phyloP scores from a whole-genome alignment of 2,888 invertebrate species.

The Scrobipalpa atriplicella region DNA sequence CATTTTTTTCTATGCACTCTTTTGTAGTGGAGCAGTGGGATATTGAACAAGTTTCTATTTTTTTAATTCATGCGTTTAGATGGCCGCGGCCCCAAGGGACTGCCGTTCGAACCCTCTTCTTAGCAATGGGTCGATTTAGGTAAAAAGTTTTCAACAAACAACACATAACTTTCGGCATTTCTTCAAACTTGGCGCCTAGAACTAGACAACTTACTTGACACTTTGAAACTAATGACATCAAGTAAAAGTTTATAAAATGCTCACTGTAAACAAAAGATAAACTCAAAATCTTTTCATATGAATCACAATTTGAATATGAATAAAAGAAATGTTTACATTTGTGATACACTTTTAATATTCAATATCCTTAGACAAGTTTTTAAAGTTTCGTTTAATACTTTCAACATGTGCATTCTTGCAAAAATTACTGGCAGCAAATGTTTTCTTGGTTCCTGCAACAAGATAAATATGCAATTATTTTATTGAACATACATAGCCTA shows the following conservation, averaged over 20 bases:
- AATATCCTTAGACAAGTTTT: constrained; percentile 84
- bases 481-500: no score
- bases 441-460: constrained; percentile 85
- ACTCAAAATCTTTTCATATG: no score
- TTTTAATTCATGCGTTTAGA: constrained; percentile 35
- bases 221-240: constrained; percentile 4
- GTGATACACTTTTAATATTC: constrained; percentile 82
- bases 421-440: constrained; percentile 86
- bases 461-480: constrained; percentile 33
- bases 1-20: constrained; percentile 74
- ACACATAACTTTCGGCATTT: constrained; percentile 7
- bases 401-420: constrained; percentile 87
- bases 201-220: constrained; percentile 5
- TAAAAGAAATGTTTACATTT: constrained; percentile 28
- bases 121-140: constrained; percentile 11
- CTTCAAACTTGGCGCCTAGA: constrained; percentile 5
- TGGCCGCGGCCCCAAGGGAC: background rate
- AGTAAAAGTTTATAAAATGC: background rate
- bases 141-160: constrained; percentile 17
- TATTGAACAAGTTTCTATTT: constrained; percentile 51
- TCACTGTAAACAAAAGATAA: background rate
- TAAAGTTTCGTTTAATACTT: constrained; percentile 84
- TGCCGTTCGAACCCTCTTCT: background rate
- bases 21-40: constrained; percentile 40
- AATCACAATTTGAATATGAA: no score